Evolutionary conservation across 2,888 invertebrate species (phyloP).

Genomic region (Atethmia centrago): DNA sequence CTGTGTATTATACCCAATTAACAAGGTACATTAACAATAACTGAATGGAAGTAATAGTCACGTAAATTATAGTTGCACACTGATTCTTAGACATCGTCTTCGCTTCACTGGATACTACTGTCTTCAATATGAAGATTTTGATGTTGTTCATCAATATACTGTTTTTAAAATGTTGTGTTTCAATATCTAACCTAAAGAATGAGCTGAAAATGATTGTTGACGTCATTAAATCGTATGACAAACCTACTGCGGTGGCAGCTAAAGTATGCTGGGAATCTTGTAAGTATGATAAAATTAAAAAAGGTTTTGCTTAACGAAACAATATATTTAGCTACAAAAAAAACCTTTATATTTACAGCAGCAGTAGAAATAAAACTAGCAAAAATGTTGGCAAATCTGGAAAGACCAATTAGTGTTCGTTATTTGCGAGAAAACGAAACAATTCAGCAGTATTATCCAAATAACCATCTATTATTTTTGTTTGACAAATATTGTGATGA

Average conservation of each 20-base stretch:
- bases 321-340: not conserved
- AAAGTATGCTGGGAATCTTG: conserved; percentile 75
- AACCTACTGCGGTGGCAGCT: conserved; percentile 73
- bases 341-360: conserved; percentile 39
- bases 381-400: conserved; percentile 53
- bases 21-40: conserved; percentile 46
- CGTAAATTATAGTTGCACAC: conserved; percentile 39
- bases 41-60: conserved; percentile 25
- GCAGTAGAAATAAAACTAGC: conserved; percentile 67
- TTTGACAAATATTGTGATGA: conserved; percentile 63
- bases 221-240: conserved; percentile 72
- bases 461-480: conserved; percentile 50
- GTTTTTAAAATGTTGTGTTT: conserved; percentile 46
- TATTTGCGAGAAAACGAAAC: conserved; percentile 61
- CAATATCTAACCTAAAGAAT: conserved; percentile 48
- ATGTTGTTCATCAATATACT: conserved; percentile 43
- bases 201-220: conserved; percentile 75
- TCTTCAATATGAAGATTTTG: conserved; percentile 51
- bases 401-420: conserved; percentile 63
- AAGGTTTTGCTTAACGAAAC: not conserved
- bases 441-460: conserved; percentile 17
- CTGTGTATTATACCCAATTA: conserved; percentile 57
- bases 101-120: not conserved
- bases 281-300: conserved; percentile 65
- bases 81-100: conserved; percentile 14